A percentile compares a stretch with the other conserved stretches of the same genome.
Evolutionary conservation across 2,888 invertebrate species (phyloP).

Genomic region (Microctonus brassicae): DNA sequence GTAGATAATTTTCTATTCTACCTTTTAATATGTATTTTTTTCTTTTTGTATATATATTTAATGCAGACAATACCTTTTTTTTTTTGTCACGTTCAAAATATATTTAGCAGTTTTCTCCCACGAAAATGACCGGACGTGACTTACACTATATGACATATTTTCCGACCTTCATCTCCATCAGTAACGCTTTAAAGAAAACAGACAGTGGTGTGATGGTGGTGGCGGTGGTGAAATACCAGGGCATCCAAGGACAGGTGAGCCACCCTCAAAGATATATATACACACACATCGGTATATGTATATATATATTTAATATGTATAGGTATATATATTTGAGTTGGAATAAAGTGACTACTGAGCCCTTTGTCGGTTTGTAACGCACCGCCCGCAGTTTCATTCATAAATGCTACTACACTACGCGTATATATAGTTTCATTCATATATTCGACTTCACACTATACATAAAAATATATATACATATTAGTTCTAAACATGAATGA

Average conservation of each 20-base stretch:
- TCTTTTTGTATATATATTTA: too few species aligned
- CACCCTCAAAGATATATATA: neutral
- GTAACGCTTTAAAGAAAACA: neutral
- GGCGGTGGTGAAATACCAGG: slow-evolving; percentile 26
- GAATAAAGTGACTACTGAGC: slow-evolving; percentile 20
- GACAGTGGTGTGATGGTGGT: neutral
- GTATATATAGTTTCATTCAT: slow-evolving; percentile 44
- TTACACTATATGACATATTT: slow-evolving; percentile 27
- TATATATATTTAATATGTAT: neutral
- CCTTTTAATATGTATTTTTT: neutral
- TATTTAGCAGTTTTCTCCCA: slow-evolving; percentile 4
- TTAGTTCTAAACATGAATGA: neutral
- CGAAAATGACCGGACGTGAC: slow-evolving; percentile 40
- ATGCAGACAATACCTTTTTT: neutral
- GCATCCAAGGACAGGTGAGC: neutral
- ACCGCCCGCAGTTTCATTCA: slow-evolving; percentile 45
- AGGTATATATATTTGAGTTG: neutral
- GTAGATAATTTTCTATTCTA: slow-evolving; percentile 29
- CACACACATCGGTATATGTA: neutral
- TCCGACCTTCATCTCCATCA: neutral
- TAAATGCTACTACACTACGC: slow-evolving; percentile 37
- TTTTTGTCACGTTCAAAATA: neutral
- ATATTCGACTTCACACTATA: slow-evolving; percentile 18
- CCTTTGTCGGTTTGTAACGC: slow-evolving; percentile 28
- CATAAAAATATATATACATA: slow-evolving; percentile 1